These are phyloP conservation scores for Drosophila leontia DNA, from an alignment of 1,140 invertebrate genomes.

Conservation along the genomic window DNA sequence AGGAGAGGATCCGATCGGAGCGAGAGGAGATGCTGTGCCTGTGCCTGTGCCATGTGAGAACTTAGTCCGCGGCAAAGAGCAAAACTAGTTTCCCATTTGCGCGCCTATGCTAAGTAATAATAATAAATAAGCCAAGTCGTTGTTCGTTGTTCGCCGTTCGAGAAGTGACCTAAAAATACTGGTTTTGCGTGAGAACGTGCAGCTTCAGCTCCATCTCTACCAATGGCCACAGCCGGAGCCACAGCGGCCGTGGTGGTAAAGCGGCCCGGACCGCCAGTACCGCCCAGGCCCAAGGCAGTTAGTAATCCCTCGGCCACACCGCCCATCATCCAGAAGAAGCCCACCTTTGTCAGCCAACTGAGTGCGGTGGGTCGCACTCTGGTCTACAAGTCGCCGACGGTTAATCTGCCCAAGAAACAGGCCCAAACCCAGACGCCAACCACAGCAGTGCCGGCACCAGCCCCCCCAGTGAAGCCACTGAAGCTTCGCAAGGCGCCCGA, in stretches of 20 bases:
- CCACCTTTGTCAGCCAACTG: slow-evolving; percentile 74
- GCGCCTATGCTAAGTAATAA: slow-evolving; percentile 81
- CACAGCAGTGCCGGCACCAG: slow-evolving; percentile 58
- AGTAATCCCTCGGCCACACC: slow-evolving; percentile 32
- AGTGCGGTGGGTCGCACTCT: slow-evolving; percentile 79
- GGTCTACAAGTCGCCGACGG: slow-evolving; percentile 81
- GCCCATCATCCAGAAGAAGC: slow-evolving; percentile 77
- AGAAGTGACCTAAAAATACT: slow-evolving; percentile 85
- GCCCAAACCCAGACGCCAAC: slow-evolving; percentile 75
- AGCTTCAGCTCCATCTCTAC: slow-evolving; percentile 24
- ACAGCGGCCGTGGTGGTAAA: slow-evolving; percentile 70
- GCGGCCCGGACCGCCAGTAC: slow-evolving; percentile 80
- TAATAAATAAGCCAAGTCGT: slow-evolving; percentile 72
- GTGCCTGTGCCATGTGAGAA: slow-evolving; percentile 52
- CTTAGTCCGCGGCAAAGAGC: slow-evolving; percentile 37
- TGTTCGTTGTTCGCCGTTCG: slow-evolving; percentile 44
- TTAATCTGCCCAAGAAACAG: slow-evolving; percentile 80
- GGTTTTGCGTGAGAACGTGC: slow-evolving; percentile 75
- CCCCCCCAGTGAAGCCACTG: slow-evolving; percentile 57
- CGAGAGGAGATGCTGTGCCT: slow-evolving; percentile 20
- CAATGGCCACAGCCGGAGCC: slow-evolving; percentile 63
- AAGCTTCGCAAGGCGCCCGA: slow-evolving; percentile 80
- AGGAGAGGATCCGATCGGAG: slow-evolving; percentile 22
- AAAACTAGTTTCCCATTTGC: slow-evolving; percentile 75
- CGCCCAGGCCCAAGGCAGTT: slow-evolving; percentile 75